These are phyloP conservation scores for Hirtodrosophila duncani DNA, from an alignment of 2,888 invertebrate genomes.

Conservation along the genomic window DNA sequence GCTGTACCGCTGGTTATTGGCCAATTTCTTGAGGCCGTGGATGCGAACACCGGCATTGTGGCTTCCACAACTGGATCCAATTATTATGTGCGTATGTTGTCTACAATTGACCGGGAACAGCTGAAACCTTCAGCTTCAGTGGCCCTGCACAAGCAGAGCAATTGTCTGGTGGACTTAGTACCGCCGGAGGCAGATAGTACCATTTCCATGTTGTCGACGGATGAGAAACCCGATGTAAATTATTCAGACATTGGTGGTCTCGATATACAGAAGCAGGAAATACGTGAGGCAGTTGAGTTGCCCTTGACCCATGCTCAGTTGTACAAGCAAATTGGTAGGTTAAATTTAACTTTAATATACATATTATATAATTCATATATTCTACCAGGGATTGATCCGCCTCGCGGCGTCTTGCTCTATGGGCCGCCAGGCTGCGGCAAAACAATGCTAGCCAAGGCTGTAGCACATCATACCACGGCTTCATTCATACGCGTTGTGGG, in stretches of 20 bases:
- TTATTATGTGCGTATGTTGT: slow-evolving; percentile 80
- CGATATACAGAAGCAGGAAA: slow-evolving; percentile 99
- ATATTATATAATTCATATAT: neutral
- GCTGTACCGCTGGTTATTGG: slow-evolving; percentile 99
- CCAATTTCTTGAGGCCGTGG: slow-evolving; percentile 98
- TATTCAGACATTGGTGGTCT: slow-evolving; percentile 99
- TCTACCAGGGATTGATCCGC: slow-evolving; percentile 90
- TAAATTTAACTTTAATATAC: rapidly evolving
- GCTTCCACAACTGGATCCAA: slow-evolving; percentile 97
- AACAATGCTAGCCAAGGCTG: slow-evolving; percentile 99
- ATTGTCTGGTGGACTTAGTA: slow-evolving; percentile 98
- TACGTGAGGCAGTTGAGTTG: slow-evolving; percentile 97
- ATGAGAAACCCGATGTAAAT: slow-evolving; percentile 97
- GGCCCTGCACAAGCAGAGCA: slow-evolving; percentile 98
- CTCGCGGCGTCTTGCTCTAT: slow-evolving; percentile 97
- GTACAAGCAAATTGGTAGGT: slow-evolving; percentile 95
- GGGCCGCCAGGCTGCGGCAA: slow-evolving; percentile 99
- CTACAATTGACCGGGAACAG: slow-evolving; percentile 97
- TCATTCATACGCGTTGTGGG: slow-evolving; percentile 99
- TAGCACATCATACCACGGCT: slow-evolving; percentile 98
- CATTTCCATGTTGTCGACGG: slow-evolving; percentile 97
- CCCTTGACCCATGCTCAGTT: slow-evolving; percentile 98
- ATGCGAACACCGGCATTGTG: slow-evolving; percentile 99
- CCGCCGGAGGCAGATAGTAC: slow-evolving; percentile 99
- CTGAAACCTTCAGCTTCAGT: slow-evolving; percentile 99